Evolutionary conservation across 2,113 vertebrate genomes (phyloP).

Genomic region (Butastur rufipennis): DNA sequence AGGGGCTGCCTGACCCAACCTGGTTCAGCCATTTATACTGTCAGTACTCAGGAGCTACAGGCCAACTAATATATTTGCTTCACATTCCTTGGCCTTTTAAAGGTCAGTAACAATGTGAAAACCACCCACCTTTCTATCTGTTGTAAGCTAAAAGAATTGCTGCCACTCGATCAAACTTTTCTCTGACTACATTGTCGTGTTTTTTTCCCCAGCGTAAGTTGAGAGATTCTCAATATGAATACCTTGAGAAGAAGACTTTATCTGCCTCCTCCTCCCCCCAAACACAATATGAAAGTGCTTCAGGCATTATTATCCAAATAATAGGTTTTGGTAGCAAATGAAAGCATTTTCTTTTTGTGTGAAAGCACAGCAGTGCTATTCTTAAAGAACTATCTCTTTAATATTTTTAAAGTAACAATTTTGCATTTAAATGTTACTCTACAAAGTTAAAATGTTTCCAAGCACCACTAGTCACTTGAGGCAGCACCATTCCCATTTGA

Average conservation of each 20-base stretch:
- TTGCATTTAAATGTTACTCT: neutral
- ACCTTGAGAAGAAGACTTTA: neutral
- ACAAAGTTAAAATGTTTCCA: neutral
- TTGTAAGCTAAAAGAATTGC: neutral
- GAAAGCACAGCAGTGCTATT: neutral
- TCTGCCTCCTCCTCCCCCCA: too few relatives aligned
- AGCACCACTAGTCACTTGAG: neutral
- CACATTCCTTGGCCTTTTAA: neutral
- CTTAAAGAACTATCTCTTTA: neutral
- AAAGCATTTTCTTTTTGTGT: neutral
- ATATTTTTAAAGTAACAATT: neutral
- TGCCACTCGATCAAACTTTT: neutral
- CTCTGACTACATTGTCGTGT: fast-evolving
- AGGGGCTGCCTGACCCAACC: neutral
- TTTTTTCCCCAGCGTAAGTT: neutral
- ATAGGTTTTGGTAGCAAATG: neutral
- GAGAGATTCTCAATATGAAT: neutral
- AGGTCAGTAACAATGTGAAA: neutral
- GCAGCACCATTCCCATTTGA: neutral
- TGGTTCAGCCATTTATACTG: neutral
- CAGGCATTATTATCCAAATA: neutral
- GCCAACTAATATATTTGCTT: neutral
- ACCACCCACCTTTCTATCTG: neutral
- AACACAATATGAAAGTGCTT: neutral
- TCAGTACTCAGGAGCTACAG: neutral